Evolutionary conservation across 2,888 invertebrate species (phyloP).

Genomic region (Acleris holmiana): DNA sequence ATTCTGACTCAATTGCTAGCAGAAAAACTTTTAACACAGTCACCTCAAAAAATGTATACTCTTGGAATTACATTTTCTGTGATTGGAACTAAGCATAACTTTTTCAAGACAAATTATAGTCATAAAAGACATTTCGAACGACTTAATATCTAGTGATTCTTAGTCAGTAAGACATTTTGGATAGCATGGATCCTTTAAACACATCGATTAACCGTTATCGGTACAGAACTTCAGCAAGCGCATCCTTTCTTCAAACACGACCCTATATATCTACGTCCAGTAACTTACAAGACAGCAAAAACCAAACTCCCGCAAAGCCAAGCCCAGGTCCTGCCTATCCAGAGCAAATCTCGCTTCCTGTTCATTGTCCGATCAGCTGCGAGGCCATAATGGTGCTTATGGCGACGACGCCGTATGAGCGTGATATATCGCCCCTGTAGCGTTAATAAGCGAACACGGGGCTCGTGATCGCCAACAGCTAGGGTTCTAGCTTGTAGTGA

Average conservation of each 20-base stretch:
- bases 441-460: conserved; percentile 81
- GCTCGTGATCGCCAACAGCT: conserved; percentile 81
- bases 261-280: no score
- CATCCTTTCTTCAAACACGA: neutral
- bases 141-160: no score
- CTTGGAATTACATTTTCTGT: no score
- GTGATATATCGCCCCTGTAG: conserved; percentile 81
- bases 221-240: neutral
- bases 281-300: neutral
- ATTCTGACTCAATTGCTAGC: no score
- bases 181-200: no score
- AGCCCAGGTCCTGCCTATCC: conserved; percentile 18
- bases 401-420: conserved; percentile 65
- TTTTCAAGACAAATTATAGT: no score
- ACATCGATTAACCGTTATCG: no score
- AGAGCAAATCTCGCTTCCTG: conserved; percentile 36
- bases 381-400: conserved; percentile 21
- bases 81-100: no score
- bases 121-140: no score
- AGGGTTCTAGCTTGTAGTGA: conserved; percentile 46
- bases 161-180: no score
- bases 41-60: no score
- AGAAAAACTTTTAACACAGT: no score
- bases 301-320: neutral
- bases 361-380: conserved; percentile 30